Evolutionary conservation across 1,140 invertebrate species (phyloP).

Genomic region (Macrobrachium nipponense): DNA sequence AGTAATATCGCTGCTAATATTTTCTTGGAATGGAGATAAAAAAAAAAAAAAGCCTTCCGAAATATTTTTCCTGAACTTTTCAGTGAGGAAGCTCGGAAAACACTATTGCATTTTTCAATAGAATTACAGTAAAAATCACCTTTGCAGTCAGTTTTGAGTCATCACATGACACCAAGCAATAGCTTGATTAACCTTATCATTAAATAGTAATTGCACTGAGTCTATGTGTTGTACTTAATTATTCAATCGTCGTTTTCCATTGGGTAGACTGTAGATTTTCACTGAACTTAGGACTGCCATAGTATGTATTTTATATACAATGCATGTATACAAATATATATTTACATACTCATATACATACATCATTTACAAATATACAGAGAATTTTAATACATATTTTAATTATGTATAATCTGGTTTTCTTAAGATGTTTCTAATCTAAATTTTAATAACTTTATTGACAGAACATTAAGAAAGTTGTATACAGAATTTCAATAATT

Average conservation of each 20-base stretch:
- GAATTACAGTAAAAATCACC: background rate
- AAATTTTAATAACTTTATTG: background rate
- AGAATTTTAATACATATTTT: background rate
- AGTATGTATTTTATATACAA: background rate
- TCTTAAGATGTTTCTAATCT: background rate
- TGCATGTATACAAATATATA: background rate
- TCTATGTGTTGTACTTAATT: slow-evolving; percentile 19
- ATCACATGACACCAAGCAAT: slow-evolving; percentile 14
- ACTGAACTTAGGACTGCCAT: background rate
- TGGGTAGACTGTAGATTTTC: background rate
- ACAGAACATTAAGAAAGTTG: background rate
- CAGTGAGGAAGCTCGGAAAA: background rate
- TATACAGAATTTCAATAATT: background rate
- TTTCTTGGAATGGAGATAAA: too few relatives aligned
- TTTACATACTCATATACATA: background rate
- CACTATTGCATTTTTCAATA: background rate
- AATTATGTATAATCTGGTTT: background rate
- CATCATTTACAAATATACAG: background rate
- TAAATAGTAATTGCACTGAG: slow-evolving; percentile 25
- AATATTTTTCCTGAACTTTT: background rate
- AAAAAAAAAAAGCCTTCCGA: too few relatives aligned
- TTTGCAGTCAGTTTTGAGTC: slow-evolving; percentile 6
- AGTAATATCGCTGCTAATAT: too few relatives aligned
- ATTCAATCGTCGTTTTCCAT: slow-evolving; percentile 2
- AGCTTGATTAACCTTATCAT: slow-evolving; percentile 6